These are phyloP conservation scores for Melanocharis versteri DNA, from an alignment of 2,113 vertebrate species.

Conservation along the genomic window DNA sequence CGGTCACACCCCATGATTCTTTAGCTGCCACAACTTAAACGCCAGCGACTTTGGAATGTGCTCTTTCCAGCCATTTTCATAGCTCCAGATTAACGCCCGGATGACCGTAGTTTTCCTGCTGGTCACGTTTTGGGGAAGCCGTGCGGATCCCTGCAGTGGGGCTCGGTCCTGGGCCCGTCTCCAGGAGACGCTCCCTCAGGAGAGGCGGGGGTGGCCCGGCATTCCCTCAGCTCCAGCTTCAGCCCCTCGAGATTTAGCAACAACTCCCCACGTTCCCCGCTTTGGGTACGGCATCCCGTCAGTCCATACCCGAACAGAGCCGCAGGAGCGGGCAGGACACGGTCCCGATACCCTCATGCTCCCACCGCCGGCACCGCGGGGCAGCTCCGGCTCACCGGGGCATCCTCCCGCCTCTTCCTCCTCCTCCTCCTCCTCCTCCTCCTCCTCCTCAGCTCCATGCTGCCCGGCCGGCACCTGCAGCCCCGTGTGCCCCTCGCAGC, in stretches of 20 bases:
- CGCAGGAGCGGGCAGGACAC: accelerated
- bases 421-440: no score
- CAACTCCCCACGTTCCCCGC: accelerated
- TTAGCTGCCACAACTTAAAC: no score
- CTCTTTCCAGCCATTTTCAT: no score
- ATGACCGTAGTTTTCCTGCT: accelerated
- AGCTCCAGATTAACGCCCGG: accelerated
- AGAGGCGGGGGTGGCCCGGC: background rate
- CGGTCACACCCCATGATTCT: background rate
- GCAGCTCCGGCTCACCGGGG: background rate
- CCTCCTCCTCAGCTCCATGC: accelerated
- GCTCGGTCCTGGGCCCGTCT: background rate
- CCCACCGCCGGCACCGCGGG: background rate
- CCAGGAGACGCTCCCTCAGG: background rate
- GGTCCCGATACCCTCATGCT: accelerated
- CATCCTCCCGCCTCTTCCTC: background rate
- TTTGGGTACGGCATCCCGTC: accelerated
- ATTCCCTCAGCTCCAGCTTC: background rate
- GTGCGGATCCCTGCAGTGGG: accelerated
- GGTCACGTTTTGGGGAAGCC: accelerated
- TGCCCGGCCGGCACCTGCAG: background rate
- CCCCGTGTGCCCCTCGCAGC: background rate
- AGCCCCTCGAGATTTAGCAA: accelerated
- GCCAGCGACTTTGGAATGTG: accelerated
- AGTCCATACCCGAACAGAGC: background rate